Percentiles rank a stretch among this genome's conserved stretches.
Evolutionary conservation across 2,888 invertebrate genomes (phyloP).

Genomic region (Elysia crispata): DNA sequence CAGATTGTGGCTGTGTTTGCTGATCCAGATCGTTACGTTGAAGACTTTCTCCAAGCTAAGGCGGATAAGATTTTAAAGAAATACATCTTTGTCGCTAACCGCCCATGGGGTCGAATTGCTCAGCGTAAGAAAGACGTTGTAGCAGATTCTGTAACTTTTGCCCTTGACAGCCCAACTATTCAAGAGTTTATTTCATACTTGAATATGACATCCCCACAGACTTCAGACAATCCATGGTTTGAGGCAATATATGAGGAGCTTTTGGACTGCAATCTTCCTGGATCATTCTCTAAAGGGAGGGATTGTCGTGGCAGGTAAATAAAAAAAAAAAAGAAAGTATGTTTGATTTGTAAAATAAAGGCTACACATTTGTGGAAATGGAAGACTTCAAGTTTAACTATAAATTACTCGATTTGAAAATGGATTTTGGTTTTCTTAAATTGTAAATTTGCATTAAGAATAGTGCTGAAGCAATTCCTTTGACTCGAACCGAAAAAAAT

Average conservation of each 20-base stretch:
- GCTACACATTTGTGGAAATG: too few relatives aligned
- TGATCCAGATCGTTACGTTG: conserved; percentile 61
- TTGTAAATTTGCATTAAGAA: too few relatives aligned
- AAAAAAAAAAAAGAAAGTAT: too few relatives aligned
- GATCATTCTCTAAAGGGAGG: background rate
- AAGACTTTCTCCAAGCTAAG: conserved; percentile 60
- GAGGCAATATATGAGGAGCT: conserved; percentile 63
- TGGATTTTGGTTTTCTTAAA: too few relatives aligned
- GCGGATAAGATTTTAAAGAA: conserved; percentile 26
- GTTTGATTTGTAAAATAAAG: too few relatives aligned
- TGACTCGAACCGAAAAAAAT: too few relatives aligned
- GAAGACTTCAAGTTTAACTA: too few relatives aligned
- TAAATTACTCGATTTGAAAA: too few relatives aligned
- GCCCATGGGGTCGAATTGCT: conserved; percentile 55
- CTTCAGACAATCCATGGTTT: conserved; percentile 69
- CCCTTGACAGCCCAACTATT: conserved; percentile 48
- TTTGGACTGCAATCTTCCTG: conserved; percentile 39
- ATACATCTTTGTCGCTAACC: conserved; percentile 64
- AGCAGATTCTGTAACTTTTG: conserved; percentile 57
- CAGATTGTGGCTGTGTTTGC: conserved; percentile 66
- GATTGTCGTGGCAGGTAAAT: background rate
- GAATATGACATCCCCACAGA: background rate
- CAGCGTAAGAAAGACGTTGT: background rate
- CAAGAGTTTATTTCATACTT: conserved; percentile 50
- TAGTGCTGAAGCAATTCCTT: too few relatives aligned